A percentile compares a stretch with the other conserved stretches of the same genome.
These are phyloP conservation scores for Oxyruncus cristatus DNA, from an alignment of 2,113 vertebrate genomes.

Conservation along the genomic window DNA sequence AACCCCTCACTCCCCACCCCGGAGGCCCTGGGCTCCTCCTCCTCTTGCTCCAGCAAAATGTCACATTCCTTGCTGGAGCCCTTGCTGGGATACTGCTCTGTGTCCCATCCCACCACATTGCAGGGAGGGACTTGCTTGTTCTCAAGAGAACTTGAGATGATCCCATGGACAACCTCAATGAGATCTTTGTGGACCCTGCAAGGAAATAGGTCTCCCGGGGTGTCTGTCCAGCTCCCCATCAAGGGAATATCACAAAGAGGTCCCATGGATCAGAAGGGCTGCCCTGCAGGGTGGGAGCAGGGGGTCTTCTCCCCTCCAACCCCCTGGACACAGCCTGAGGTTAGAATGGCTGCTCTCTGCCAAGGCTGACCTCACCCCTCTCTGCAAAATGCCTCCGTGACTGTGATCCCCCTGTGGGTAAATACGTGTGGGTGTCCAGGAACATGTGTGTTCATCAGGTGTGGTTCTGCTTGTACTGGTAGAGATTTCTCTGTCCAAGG, in stretches of 20 bases:
- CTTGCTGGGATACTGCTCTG: neutral
- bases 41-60: neutral
- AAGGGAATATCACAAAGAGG: neutral
- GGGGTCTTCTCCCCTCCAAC: neutral
- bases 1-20: neutral
- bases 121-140: neutral
- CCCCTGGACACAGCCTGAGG: neutral
- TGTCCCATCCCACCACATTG: neutral
- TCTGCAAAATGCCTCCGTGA: neutral
- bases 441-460: rapidly evolving
- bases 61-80: neutral
- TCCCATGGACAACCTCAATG: neutral
- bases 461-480: neutral
- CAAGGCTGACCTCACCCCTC: neutral
- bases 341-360: neutral
- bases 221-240: neutral
- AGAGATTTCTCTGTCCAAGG: neutral
- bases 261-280: neutral
- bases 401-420: neutral
- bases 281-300: neutral
- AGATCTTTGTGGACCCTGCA: neutral
- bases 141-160: neutral
- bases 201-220: neutral
- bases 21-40: neutral
- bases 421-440: neutral